Evolutionary conservation across 1,140 invertebrate genomes (phyloP).

Genomic region (Radopholus similis): DNA sequence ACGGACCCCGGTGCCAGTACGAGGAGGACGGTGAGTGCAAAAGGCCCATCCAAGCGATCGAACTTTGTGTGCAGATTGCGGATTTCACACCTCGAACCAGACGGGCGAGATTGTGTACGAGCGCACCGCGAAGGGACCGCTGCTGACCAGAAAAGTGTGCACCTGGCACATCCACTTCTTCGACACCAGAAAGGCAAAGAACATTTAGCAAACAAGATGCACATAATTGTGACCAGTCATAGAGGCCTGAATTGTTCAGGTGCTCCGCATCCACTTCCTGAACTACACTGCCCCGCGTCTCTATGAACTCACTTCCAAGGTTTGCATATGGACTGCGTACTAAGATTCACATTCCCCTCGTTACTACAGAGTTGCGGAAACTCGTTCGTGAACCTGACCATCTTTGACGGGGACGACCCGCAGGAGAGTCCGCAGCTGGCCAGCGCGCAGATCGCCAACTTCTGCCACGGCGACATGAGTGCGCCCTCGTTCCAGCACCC

Average conservation of each 20-base stretch:
- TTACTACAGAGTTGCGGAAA: slow-evolving; percentile 7
- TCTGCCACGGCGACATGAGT: slow-evolving; percentile 29
- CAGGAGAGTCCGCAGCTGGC: background rate
- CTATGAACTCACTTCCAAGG: slow-evolving; percentile 29
- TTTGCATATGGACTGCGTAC: slow-evolving; percentile 1
- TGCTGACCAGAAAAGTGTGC: slow-evolving; percentile 25
- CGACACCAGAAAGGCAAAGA: slow-evolving; percentile 42
- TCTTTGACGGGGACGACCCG: slow-evolving; percentile 24
- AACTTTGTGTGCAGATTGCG: slow-evolving; percentile 22
- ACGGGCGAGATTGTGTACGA: slow-evolving; percentile 36
- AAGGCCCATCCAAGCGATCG: background rate
- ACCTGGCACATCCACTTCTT: slow-evolving; percentile 36
- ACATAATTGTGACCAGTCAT: too few relatives aligned
- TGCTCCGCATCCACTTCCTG: slow-evolving; percentile 13
- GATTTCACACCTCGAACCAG: slow-evolving; percentile 29
- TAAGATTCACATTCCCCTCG: too few relatives aligned
- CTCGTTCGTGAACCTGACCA: slow-evolving; percentile 25
- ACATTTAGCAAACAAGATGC: too few relatives aligned
- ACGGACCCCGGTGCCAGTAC: slow-evolving; percentile 27
- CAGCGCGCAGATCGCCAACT: slow-evolving; percentile 16
- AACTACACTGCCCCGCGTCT: slow-evolving; percentile 23
- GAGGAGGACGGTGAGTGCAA: slow-evolving; percentile 26
- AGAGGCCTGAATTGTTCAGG: slow-evolving; percentile 15
- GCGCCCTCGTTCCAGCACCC: slow-evolving; percentile 7
- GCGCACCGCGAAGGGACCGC: background rate